These are phyloP conservation scores for Dipodomys merriami DNA, from an alignment of 2,113 vertebrate genomes.

Conservation along the genomic window DNA sequence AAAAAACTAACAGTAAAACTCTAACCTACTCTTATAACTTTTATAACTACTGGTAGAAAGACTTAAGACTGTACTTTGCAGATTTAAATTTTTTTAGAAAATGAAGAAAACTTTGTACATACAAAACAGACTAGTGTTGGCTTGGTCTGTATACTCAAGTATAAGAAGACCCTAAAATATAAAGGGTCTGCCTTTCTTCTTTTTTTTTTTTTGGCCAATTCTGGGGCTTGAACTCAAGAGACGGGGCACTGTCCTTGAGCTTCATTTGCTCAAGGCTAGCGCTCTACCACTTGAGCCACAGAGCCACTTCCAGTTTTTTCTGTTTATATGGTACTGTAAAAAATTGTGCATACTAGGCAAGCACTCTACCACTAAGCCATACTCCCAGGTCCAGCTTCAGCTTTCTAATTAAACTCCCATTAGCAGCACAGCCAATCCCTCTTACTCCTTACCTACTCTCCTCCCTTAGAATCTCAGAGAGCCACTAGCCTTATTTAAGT, in stretches of 20 bases:
- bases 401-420: neutral
- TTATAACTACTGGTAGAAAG: neutral
- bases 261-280: no score
- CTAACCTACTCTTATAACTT: conserved; percentile 18
- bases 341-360: no score
- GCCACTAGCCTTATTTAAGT: neutral
- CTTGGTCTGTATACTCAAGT: neutral
- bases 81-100: neutral
- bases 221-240: no score
- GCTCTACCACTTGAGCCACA: no score
- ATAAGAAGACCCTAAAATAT: neutral
- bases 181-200: neutral
- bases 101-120: neutral
- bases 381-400: neutral
- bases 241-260: no score
- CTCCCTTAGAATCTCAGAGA: neutral
- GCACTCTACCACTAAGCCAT: no score
- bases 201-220: no score
- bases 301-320: no score
- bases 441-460: neutral
- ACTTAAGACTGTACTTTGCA: conserved; percentile 3
- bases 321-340: no score
- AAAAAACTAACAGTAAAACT: neutral
- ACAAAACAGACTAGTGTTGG: neutral
- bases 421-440: neutral